These are phyloP conservation scores for Ascaphus truei DNA, from an alignment of 2,113 vertebrate genomes.

Conservation along the genomic window DNA sequence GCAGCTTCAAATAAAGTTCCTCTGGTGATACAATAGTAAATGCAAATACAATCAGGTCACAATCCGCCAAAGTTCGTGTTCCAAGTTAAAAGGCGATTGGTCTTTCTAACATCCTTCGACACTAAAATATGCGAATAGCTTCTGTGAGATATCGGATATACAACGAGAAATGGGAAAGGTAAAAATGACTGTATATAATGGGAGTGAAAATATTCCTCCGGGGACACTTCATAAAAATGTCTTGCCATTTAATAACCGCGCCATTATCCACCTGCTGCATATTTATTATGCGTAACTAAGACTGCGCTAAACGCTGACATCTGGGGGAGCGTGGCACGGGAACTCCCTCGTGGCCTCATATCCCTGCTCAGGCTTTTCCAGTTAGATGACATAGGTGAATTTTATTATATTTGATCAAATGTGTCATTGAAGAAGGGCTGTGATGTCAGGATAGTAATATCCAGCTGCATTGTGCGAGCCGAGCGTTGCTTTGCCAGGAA, in stretches of 20 bases:
- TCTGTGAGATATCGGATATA: not conserved
- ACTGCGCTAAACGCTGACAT: not conserved
- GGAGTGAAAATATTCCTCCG: not conserved
- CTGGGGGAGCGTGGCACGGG: not conserved
- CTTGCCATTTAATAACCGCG: not conserved
- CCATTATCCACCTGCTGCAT: constrained; percentile 13
- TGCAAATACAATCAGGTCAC: no score
- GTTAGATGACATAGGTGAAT: no score
- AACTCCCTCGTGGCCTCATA: no score
- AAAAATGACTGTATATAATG: not conserved
- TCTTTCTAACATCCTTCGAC: not conserved
- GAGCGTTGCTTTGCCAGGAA: not conserved
- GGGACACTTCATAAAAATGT: not conserved
- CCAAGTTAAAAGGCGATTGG: not conserved
- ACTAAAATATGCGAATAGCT: constrained; percentile 15
- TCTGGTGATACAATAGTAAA: no score
- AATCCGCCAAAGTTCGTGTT: no score
- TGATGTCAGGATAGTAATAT: not conserved
- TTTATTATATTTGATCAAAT: constrained; percentile 20
- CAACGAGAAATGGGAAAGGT: not conserved
- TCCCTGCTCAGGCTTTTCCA: no score
- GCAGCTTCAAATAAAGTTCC: no score
- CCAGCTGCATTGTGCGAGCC: not conserved
- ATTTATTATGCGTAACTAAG: no score
- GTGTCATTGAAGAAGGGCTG: not conserved